Conservation (phyloP, 2,888 invertebrate species). For the Tubulanus polymorphus region DNA sequence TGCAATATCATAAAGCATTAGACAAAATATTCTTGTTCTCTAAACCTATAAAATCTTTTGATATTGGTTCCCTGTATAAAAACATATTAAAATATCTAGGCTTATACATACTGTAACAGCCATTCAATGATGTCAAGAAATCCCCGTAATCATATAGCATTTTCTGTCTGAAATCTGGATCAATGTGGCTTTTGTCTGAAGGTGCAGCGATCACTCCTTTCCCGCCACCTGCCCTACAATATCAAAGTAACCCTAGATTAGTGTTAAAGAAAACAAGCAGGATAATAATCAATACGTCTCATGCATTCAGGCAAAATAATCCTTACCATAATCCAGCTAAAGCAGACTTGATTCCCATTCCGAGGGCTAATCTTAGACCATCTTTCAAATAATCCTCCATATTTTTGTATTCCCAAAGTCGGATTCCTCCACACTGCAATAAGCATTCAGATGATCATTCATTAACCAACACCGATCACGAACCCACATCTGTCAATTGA, state of each 20-base stretch:
- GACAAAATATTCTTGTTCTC: too few species aligned
- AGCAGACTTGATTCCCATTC: slow-evolving; percentile 31
- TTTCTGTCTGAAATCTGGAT: slow-evolving; percentile 28
- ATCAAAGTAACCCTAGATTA: slow-evolving; percentile 5
- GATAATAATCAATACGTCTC: neutral
- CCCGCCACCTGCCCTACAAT: slow-evolving; percentile 38
- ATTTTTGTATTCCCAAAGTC: slow-evolving; percentile 22
- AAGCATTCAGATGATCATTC: too few species aligned
- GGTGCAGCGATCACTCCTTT: slow-evolving; percentile 32
- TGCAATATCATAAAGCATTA: too few species aligned
- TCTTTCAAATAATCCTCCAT: slow-evolving; percentile 26
- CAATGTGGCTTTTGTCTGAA: slow-evolving; percentile 21
- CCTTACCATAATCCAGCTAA: slow-evolving; percentile 34
- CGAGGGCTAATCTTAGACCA: slow-evolving; percentile 27
- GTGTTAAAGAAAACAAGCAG: neutral
- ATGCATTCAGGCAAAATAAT: neutral
- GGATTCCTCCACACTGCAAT: slow-evolving; percentile 32
- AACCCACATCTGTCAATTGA: too few species aligned
- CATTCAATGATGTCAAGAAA: slow-evolving; percentile 36
- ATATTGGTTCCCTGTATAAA: too few species aligned
- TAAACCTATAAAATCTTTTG: too few species aligned
- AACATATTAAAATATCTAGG: slow-evolving; percentile 1
- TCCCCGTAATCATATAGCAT: slow-evolving; percentile 35
- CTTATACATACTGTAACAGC: slow-evolving; percentile 28
- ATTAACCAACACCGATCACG: too few species aligned